Percentiles rank a stretch among this genome's conserved stretches.
These are phyloP conservation scores for Atta texana DNA, from an alignment of 1,140 invertebrate species.

Conservation along the genomic window DNA sequence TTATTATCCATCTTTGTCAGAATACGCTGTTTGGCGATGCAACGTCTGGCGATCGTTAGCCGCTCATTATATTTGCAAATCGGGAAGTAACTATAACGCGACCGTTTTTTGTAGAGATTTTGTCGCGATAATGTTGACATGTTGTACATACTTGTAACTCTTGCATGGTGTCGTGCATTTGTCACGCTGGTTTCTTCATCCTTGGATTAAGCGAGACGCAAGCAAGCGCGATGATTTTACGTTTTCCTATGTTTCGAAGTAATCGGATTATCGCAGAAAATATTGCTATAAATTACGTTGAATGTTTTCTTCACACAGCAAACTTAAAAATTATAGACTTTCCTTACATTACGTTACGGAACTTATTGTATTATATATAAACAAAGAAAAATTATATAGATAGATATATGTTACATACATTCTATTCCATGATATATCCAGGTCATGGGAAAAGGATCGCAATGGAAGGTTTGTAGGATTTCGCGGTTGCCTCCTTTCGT, in stretches of 20 bases:
- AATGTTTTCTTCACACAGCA: neutral
- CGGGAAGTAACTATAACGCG: conserved; percentile 18
- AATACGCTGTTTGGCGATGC: neutral
- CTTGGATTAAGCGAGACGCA: neutral
- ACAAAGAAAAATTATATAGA: neutral
- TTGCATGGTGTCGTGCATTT: neutral
- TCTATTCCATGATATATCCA: conserved; percentile 41
- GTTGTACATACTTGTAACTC: neutral
- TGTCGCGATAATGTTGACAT: neutral
- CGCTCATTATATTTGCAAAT: conserved; percentile 59
- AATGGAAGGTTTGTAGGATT: conserved; percentile 56
- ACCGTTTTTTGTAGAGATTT: neutral
- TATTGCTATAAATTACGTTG: neutral
- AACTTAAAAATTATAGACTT: neutral
- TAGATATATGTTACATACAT: neutral
- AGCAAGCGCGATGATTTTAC: neutral
- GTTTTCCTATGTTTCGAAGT: neutral
- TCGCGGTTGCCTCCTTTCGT: conserved; percentile 65
- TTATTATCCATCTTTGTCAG: conserved; percentile 45
- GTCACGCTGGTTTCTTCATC: neutral
- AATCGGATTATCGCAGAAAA: neutral
- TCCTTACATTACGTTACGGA: neutral
- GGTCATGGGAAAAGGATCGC: conserved; percentile 70
- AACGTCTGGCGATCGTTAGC: neutral
- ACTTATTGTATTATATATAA: neutral